These are phyloP conservation scores for Pyrrhosoma nymphula DNA, from an alignment of 2,888 invertebrate genomes.

Conservation along the genomic window DNA sequence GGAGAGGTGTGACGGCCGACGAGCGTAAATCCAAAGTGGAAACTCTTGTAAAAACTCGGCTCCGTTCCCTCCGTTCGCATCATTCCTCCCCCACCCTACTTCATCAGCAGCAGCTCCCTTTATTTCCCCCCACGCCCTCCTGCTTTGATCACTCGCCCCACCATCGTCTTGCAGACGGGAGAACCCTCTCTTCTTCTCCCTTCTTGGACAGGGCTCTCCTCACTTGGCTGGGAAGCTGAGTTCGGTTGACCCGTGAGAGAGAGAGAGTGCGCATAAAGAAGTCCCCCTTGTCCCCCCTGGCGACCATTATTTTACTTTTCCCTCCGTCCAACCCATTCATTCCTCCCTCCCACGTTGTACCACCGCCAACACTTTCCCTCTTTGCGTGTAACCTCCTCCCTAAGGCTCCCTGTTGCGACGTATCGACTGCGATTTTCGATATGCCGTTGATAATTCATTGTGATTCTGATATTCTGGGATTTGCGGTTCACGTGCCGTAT, in stretches of 20 bases:
- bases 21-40: conserved; percentile 65
- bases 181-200: no score
- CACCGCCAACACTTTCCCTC: background rate
- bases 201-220: background rate
- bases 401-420: no score
- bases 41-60: conserved; percentile 65
- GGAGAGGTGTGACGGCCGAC: background rate
- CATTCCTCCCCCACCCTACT: background rate
- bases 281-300: background rate
- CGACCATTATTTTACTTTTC: conserved; percentile 7
- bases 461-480: no score
- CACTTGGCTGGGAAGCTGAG: background rate
- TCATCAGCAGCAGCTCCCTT: conserved; percentile 15
- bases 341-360: background rate
- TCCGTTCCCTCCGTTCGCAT: background rate
- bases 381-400: background rate
- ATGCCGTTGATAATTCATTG: no score
- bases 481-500: no score
- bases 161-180: background rate
- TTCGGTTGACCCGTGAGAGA: background rate
- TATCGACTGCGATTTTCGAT: no score
- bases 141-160: background rate
- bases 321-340: background rate
- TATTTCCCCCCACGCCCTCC: background rate
- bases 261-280: conserved; percentile 22